Evolutionary conservation across 2,113 vertebrate genomes (phyloP).

Genomic region (Mugil cephalus): DNA sequence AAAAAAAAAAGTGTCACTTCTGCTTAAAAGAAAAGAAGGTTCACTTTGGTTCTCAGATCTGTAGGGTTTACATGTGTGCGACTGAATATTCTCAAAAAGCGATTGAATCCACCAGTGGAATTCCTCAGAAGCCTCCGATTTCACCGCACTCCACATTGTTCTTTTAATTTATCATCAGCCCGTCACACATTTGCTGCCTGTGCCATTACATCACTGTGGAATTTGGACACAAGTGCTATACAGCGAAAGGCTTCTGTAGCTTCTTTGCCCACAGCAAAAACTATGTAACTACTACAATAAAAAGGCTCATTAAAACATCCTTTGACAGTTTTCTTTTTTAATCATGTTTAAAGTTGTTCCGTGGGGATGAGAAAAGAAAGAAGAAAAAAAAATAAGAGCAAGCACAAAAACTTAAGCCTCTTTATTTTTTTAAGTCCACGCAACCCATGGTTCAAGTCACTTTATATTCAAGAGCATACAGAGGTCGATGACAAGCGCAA

Average conservation of each 20-base stretch:
- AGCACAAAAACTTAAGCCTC: constrained; percentile 65
- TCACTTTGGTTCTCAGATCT: constrained; percentile 78
- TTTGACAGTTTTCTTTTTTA: constrained; percentile 13
- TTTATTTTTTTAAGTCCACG: constrained; percentile 83
- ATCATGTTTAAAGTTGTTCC: constrained; percentile 4
- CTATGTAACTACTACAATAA: constrained; percentile 76
- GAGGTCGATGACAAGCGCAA: constrained; percentile 60
- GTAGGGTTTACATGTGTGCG: constrained; percentile 58
- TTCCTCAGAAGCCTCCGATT: constrained; percentile 73
- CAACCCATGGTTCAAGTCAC: constrained; percentile 79
- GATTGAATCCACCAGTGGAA: constrained; percentile 50
- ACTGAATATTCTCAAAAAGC: constrained; percentile 41
- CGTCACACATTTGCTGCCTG: constrained; percentile 62
- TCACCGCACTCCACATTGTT: constrained; percentile 68
- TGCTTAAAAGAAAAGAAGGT: constrained; percentile 74
- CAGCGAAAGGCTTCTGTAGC: constrained; percentile 77
- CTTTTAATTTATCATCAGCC: constrained; percentile 50
- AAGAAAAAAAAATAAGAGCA: too few species aligned
- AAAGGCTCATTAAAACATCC: constrained; percentile 60
- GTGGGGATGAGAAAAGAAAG: constrained; percentile 1
- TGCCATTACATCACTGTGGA: constrained; percentile 81
- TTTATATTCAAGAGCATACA: constrained; percentile 68
- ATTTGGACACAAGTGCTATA: constrained; percentile 78
- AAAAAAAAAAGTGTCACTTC: constrained; percentile 75
- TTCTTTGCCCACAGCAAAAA: constrained; percentile 80